Evolutionary conservation across 2,797 vertebrate genomes (phyloP), one percentile per base, ranked within the genome.

Genomic region (Ciconia nigra): DNA sequence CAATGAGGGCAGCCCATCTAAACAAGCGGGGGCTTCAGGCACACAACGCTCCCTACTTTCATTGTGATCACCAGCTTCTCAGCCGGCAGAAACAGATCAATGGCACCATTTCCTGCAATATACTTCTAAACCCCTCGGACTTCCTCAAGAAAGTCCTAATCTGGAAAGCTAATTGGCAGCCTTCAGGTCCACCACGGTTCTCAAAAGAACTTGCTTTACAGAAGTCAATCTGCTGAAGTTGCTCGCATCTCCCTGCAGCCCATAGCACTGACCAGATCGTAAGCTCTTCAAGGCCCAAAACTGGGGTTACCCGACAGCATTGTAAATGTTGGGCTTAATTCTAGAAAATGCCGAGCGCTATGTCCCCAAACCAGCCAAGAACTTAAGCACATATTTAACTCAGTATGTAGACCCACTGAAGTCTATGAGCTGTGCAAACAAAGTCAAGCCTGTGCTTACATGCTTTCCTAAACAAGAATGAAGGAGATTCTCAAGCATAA

Each of bases 191-290:
- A 1, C 26, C n/a, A 4, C 17, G 24, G 55, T 5, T 66, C 54
- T 16, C 42, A 5, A 1, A 82, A 67, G 61, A 54, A 58, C 35
- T 29, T 4, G 2, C 19, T 73, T 81, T 47, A 11, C 19, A 16
- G 29, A 24, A 79, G 55, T 14, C 28, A 42, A 24, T 8, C 42
- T 35, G 59, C n/a, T 22, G 13, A 49, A 61, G 35, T 29, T 29
- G 35, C 25, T 82, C 24, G 13, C 13, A 5, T 4, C 67, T 73
- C 67, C 76, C 57, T 29, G 46, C 51, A 72, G 55, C 55, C 57
- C 35, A 7, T 1, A 22, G 51, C 77, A 73, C 16, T 15, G 1
- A n/a, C 18, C 57, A 11, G 20, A 5, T 1, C 15, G 10, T 0
- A 18, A 59, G 18, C 7, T 51, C 70, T 29, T 29, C 62, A n/a